Evolutionary conservation across 1,140 invertebrate genomes (phyloP).

Genomic region (Marisa cornuarietis): DNA sequence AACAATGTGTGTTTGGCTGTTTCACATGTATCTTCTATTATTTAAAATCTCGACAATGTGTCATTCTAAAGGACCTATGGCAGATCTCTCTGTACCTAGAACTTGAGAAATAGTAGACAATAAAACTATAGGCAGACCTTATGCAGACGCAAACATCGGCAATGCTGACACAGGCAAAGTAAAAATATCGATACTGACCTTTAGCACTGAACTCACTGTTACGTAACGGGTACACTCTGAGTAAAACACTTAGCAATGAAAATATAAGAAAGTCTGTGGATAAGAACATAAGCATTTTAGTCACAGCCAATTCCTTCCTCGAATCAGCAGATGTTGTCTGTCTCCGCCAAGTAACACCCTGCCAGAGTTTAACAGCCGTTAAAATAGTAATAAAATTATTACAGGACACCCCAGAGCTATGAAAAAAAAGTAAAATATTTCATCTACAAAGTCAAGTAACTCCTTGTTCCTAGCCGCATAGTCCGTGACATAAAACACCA

Average conservation of each 20-base stretch:
- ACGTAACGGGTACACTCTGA: neutral
- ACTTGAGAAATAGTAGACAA: constrained; percentile 6
- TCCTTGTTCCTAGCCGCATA: neutral
- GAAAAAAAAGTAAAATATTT: neutral
- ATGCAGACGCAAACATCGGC: neutral
- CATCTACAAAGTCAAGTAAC: neutral
- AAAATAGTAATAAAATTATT: constrained; percentile 3
- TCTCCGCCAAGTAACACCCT: neutral
- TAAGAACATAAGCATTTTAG: constrained; percentile 3
- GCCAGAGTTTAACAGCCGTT: constrained; percentile 1
- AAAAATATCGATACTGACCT: neutral
- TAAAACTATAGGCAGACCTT: neutral
- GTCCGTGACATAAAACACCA: neutral
- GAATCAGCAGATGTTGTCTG: neutral
- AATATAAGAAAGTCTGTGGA: neutral
- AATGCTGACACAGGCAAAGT: no score
- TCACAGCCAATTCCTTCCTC: neutral
- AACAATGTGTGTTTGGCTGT: no score
- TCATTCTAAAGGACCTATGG: no score
- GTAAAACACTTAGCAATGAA: neutral
- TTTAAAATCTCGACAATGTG: no score
- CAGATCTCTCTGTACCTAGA: neutral
- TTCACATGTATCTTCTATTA: no score
- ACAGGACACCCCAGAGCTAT: constrained; percentile 1
- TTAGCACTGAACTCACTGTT: neutral